Evolutionary conservation across 2,113 vertebrate genomes (phyloP), one percentile per base, ranked within the genome.

Genomic region (Megalops atlanticus): DNA sequence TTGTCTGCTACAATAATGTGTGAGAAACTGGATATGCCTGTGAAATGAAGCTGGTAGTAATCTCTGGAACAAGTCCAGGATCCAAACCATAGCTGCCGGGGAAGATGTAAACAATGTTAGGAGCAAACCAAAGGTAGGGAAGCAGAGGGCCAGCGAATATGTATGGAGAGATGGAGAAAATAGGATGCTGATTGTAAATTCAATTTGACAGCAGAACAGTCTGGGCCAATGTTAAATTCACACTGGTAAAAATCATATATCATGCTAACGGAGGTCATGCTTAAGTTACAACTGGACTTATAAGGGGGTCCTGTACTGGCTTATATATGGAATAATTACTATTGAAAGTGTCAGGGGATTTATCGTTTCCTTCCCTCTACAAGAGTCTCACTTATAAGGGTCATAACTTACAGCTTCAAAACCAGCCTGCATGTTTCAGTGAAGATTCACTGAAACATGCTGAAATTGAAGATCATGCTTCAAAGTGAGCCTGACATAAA

Each of bases 21-120:
- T 69, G 31, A 41, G 71, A 58, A 18, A 3, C 21, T 76, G 82
- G 73, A 68, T 76, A 35, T 27, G 45, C 74, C 68, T 72, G 73
- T 43, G 77, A 58, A 77, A 24, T 58, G 72, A 35, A 68, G 33
- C 78, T n/a, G 52, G 52, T 77, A 72, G 54, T 49, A 41, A 54
- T 73, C 21, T 52, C 58, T 47, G 40, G 54, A 75, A 38, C 16
- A 7, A 79, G 47, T 54, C 77, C 39, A 21, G 12, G 76, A 35
- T 24, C 54, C 41, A 47, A 15, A 79, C 27, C 27, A 43, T n/a
- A 81, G 74, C 80, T 41, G 54, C 70, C 21, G 38, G 78, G 75
- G 47, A 39, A 45, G 64, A 14, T 45, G 39, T 39, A 81, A 83
- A 79, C 7, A 12, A 47, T 10, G 58, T 5, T 2, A 24, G 49